Evolutionary conservation across 2,888 invertebrate genomes (phyloP).

Genomic region (Diaphora mendica): DNA sequence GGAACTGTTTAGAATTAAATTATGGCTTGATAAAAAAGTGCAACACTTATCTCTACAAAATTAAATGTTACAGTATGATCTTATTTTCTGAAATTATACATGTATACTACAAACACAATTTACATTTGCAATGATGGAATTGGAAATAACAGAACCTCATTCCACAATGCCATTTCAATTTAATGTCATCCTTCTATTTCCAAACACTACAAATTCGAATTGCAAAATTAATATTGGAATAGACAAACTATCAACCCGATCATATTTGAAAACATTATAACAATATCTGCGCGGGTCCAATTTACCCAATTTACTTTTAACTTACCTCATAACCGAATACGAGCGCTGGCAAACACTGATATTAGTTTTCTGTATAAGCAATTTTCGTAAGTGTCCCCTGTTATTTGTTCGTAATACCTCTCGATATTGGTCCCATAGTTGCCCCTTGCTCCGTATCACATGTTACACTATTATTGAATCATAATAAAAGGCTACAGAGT

Average conservation of each 20-base stretch:
- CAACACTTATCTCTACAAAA: neutral
- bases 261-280: slow-evolving; percentile 28
- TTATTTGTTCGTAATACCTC: slow-evolving; percentile 77
- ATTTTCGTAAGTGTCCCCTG: slow-evolving; percentile 84
- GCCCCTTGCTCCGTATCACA: slow-evolving; percentile 65
- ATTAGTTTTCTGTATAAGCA: slow-evolving; percentile 86
- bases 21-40: neutral
- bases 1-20: neutral
- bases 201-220: slow-evolving; percentile 19
- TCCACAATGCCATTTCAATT: slow-evolving; percentile 2
- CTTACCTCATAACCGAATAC: slow-evolving; percentile 59
- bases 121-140: neutral
- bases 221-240: slow-evolving; percentile 19
- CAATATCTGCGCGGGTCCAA: slow-evolving; percentile 37
- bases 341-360: slow-evolving; percentile 83
- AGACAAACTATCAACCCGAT: slow-evolving; percentile 20
- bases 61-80: neutral
- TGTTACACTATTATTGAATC: slow-evolving; percentile 75
- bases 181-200: slow-evolving; percentile 21
- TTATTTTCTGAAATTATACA: neutral
- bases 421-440: slow-evolving; percentile 64
- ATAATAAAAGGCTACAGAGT: slow-evolving; percentile 62
- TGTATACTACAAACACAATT: neutral
- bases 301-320: slow-evolving; percentile 36
- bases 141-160: slow-evolving; percentile 1